Percentiles rank a stretch among this genome's conserved stretches.
Conservation (phyloP, 2,888 invertebrate species). For the Trissolcus brochymenae region DNA sequence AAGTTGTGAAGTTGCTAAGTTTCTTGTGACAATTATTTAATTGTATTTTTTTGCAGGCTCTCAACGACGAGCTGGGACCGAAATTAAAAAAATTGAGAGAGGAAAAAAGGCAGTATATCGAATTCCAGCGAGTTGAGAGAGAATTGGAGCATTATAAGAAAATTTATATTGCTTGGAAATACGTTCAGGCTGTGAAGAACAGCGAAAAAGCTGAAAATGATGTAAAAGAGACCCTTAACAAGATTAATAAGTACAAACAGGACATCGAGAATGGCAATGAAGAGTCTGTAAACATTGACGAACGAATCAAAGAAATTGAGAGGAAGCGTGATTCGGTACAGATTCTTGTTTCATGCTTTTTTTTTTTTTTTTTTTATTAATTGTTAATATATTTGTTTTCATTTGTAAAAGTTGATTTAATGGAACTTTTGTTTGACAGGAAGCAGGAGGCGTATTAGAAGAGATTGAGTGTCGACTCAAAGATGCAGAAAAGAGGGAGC, state of each 20-base stretch:
- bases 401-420: not conserved
- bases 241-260: slow-evolving; percentile 79
- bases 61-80: slow-evolving; percentile 93
- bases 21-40: not conserved
- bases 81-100: slow-evolving; percentile 89
- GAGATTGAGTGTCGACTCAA: slow-evolving; percentile 82
- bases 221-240: slow-evolving; percentile 79
- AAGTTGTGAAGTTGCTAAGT: not conserved
- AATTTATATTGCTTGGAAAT: slow-evolving; percentile 86
- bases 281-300: slow-evolving; percentile 79
- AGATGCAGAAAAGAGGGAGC: slow-evolving; percentile 82
- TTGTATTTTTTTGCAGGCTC: slow-evolving; percentile 76
- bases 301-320: slow-evolving; percentile 81
- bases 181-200: slow-evolving; percentile 78
- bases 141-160: slow-evolving; percentile 89
- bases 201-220: slow-evolving; percentile 79
- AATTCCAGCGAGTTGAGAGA: slow-evolving; percentile 90
- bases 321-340: slow-evolving; percentile 82
- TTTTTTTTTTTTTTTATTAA: not conserved
- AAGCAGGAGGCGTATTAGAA: slow-evolving; percentile 81
- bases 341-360: slow-evolving; percentile 27
- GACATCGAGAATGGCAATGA: slow-evolving; percentile 79
- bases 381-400: not conserved
- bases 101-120: slow-evolving; percentile 89
- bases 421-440: slow-evolving; percentile 76